A percentile compares a stretch with the other conserved stretches of the same genome.
Conservation (phyloP, 2,888 invertebrate genomes). For the Poecilobothrus nobilitatus region DNA sequence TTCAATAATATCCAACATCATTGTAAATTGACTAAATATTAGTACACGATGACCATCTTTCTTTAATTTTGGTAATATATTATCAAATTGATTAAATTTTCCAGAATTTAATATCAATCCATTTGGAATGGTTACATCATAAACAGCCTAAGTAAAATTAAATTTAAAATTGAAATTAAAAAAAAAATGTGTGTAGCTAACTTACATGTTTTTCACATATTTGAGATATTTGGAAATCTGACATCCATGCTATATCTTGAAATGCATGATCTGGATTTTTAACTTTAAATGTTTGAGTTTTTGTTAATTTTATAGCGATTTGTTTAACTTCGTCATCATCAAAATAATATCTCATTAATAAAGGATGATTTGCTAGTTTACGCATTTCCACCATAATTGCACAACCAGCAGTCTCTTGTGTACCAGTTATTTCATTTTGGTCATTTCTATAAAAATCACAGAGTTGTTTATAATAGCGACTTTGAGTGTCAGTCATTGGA, state of each 20-base stretch:
- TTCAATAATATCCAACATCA: conserved; percentile 88
- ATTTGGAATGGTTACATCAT: conserved; percentile 55
- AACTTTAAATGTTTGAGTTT: conserved; percentile 62
- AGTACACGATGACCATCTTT: conserved; percentile 71
- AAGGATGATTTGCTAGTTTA: conserved; percentile 89
- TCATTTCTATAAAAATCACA: conserved; percentile 58
- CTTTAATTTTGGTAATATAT: conserved; percentile 64
- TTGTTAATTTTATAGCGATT: conserved; percentile 63
- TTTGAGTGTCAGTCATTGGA: conserved; percentile 63
- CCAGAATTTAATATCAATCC: conserved; percentile 72
- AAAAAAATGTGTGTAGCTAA: conserved; percentile 14
- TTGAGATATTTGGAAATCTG: conserved; percentile 86
- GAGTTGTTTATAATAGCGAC: conserved; percentile 65
- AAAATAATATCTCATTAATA: conserved; percentile 69
- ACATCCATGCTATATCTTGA: conserved; percentile 79
- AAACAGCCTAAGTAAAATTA: conserved; percentile 48
- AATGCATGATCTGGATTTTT: conserved; percentile 68
- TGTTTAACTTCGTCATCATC: conserved; percentile 52
- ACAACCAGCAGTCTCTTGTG: conserved; percentile 55
- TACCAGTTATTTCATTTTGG: conserved; percentile 51
- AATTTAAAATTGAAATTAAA: background rate
- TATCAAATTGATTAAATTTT: conserved; percentile 75
- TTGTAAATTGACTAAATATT: conserved; percentile 93
- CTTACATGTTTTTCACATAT: conserved; percentile 56
- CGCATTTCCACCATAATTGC: conserved; percentile 89